Evolutionary conservation across 2,888 invertebrate species (phyloP).

Genomic region (Amphipyra berbera): DNA sequence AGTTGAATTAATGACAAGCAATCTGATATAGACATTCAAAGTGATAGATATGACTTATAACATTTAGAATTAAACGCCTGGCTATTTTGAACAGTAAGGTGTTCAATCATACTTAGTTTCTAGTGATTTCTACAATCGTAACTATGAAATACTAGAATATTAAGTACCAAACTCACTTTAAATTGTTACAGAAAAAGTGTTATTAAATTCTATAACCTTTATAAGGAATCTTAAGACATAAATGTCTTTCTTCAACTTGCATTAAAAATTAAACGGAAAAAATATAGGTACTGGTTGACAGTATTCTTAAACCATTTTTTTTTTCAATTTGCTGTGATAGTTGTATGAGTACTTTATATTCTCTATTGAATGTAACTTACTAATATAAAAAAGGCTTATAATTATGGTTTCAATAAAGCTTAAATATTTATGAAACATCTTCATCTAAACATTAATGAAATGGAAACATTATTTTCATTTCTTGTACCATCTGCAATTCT

Average conservation of each 20-base stretch:
- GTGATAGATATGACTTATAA: constrained; percentile 40
- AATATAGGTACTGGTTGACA: too few species aligned
- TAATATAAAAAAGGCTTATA: neutral
- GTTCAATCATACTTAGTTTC: constrained; percentile 13
- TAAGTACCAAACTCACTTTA: too few species aligned
- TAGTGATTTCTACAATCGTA: constrained; percentile 5
- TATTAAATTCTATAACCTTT: too few species aligned
- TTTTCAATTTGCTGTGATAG: too few species aligned
- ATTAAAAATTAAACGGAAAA: too few species aligned
- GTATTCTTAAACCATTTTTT: too few species aligned
- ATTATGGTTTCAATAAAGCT: constrained; percentile 19
- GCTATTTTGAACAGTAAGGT: constrained; percentile 4
- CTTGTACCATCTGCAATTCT: constrained; percentile 32
- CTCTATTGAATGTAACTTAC: too few species aligned
- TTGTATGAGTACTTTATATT: too few species aligned
- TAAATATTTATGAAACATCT: constrained; percentile 42
- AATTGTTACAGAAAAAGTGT: too few species aligned
- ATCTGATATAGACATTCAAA: constrained; percentile 42
- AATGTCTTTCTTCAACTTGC: neutral
- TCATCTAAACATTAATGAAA: constrained; percentile 38
- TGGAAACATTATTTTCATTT: constrained; percentile 37
- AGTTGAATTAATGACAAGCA: constrained; percentile 38
- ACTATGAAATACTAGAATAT: neutral
- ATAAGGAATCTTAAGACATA: neutral
- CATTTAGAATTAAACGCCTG: constrained; percentile 26